Evolutionary conservation across 2,113 vertebrate genomes (phyloP).

Genomic region (Semicossyphus pulcher): DNA sequence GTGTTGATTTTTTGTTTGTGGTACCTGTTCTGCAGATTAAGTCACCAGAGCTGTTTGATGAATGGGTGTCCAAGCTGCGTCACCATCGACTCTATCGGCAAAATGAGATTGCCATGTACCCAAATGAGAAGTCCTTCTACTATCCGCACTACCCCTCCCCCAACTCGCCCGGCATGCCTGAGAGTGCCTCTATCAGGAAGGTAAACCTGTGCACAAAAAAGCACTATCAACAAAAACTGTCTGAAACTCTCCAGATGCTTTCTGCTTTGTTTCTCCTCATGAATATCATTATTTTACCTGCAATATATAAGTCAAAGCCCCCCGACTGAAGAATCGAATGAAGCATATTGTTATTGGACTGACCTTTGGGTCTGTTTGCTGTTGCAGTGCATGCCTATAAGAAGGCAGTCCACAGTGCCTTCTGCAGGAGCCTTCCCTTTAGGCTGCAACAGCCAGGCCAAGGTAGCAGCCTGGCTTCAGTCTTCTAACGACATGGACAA

Average conservation of each 20-base stretch:
- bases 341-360: constrained; percentile 34
- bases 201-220: constrained; percentile 72
- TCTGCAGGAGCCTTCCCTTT: constrained; percentile 83
- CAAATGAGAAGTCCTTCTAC: constrained; percentile 89
- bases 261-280: not conserved
- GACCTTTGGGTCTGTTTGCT: constrained; percentile 49
- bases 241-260: not conserved
- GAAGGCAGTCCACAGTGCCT: constrained; percentile 88
- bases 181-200: constrained; percentile 86
- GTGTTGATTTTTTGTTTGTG: constrained; percentile 44
- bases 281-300: constrained; percentile 8
- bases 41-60: constrained; percentile 94
- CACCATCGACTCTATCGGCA: constrained; percentile 95
- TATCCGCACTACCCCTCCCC: constrained; percentile 83
- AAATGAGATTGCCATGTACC: constrained; percentile 95
- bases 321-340: not conserved
- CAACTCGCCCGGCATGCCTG: constrained; percentile 81
- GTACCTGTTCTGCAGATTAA: constrained; percentile 86
- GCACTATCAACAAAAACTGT: not conserved
- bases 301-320: not conserved
- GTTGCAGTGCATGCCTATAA: constrained; percentile 85
- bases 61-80: constrained; percentile 95
- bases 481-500: constrained; percentile 96
- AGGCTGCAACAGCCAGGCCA: constrained; percentile 88
- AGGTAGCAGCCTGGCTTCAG: constrained; percentile 93